Base-by-base conservation (phyloP, 2,797 vertebrate species). In the Manis javanica region DNA sequence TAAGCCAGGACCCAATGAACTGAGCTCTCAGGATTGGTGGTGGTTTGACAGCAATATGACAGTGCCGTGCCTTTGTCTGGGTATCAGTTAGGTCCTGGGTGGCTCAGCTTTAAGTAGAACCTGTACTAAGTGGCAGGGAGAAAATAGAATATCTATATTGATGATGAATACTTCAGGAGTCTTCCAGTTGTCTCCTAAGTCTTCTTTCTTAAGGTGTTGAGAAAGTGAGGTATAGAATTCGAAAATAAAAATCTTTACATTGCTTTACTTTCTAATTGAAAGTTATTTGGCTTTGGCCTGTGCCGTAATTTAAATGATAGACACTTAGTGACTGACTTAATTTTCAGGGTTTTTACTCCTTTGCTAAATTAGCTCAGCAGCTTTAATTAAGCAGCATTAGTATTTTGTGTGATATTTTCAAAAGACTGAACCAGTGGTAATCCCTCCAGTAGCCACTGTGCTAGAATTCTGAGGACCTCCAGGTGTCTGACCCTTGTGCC, bases 321-420 rank as follows among this genome's bases (percentile, higher is more conserved):
- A 93, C 94, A 59, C 59, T 94, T 96, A 94, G 64, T 90, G 63
- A 89, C 23, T 93, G 39, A 91, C 37, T 95, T 94, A 81, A 89
- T 91, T 96, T 97, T 95, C 31, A 93, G 63, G 39, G 34, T 71
- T 95, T 97, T 95, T 83, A 75, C 39, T 71, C 59, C 63, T 92
- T 94, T 26, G n/a, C 29, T 87, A 87, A 84, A 53, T 94, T 92
- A 53, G 16, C 55, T 75, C 61, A 87, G 64, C 19, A 96, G 79
- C 49, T 24, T 8, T 81, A 82, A 85, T 8, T 81, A 82, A 85
- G 79, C 14, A 81, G 79, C 57, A 21, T 78, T 91, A 75, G 23
- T 91, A 51, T 94, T 87, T 94, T 69, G 37, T 91, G 34, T 86
- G 87, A 89, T 39, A 71, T 79, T 94, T 95, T 94, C 78, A 88